These are phyloP conservation scores for Cheilosia impressa DNA, from an alignment of 2,888 invertebrate genomes.

Conservation along the genomic window DNA sequence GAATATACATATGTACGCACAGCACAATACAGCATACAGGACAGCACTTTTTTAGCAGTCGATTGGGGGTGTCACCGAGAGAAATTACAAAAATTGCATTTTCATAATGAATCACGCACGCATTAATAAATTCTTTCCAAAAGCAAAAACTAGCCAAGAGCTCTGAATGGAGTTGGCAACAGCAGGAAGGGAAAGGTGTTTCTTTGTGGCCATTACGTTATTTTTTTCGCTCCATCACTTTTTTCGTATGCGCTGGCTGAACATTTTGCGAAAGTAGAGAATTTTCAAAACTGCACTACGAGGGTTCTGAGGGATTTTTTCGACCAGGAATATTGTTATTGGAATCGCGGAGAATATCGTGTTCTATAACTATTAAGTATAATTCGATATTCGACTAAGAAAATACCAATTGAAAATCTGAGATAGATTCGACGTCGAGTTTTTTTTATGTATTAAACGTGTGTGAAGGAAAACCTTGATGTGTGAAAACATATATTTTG, in stretches of 20 bases:
- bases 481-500: conserved; percentile 71
- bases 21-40: conserved; percentile 19
- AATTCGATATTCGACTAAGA: conserved; percentile 1
- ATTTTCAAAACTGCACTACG: neutral
- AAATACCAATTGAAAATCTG: conserved; percentile 38
- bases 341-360: conserved; percentile 8
- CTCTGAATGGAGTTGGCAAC: conserved; percentile 68
- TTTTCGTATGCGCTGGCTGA: conserved; percentile 66
- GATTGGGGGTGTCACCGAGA: conserved; percentile 35
- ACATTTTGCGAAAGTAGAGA: conserved; percentile 58
- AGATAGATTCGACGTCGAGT: conserved; percentile 46
- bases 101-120: conserved; percentile 66
- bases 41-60: conserved; percentile 43
- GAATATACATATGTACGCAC: conserved; percentile 58
- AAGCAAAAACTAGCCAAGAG: conserved; percentile 41
- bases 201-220: conserved; percentile 75
- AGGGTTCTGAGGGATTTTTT: neutral
- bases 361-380: neutral
- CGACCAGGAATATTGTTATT: neutral
- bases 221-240: conserved; percentile 70
- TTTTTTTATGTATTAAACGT: conserved; percentile 65
- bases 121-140: conserved; percentile 66
- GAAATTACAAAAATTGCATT: conserved; percentile 68
- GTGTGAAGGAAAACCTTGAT: conserved; percentile 73
- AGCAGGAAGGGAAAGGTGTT: conserved; percentile 71